phyloP scores from a whole-genome alignment of 1,140 invertebrate genomes.

The Phenacoccus solenopsis region DNA sequence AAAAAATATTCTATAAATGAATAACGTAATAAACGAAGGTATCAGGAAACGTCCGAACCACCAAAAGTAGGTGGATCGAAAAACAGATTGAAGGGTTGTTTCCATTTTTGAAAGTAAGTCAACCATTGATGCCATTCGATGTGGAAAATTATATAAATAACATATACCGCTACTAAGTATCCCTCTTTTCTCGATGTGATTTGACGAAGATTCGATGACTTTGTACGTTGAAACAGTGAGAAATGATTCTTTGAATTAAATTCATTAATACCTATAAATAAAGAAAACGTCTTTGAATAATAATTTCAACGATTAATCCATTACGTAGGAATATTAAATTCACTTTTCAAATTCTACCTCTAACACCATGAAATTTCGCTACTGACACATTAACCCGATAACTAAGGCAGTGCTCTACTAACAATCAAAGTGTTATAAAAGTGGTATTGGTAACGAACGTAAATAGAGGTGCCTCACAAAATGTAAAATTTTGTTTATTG shows the following conservation, averaged over 20 bases:
- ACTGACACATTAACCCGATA: too few species aligned
- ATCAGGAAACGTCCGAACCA: constrained; percentile 4
- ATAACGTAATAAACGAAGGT: constrained; percentile 1
- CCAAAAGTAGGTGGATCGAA: constrained; percentile 6
- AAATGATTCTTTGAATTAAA: background rate
- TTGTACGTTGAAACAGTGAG: background rate
- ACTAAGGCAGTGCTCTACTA: too few species aligned
- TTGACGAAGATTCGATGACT: too few species aligned
- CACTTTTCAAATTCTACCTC: too few species aligned
- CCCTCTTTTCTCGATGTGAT: background rate
- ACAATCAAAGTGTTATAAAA: too few species aligned
- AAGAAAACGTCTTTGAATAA: too few species aligned
- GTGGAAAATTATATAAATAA: background rate
- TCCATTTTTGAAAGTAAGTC: background rate
- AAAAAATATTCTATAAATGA: constrained; percentile 4
- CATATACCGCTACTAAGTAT: background rate
- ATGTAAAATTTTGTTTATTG: too few species aligned
- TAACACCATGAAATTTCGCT: too few species aligned
- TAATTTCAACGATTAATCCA: too few species aligned
- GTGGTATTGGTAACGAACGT: too few species aligned
- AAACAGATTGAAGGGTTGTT: background rate
- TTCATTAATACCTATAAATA: background rate
- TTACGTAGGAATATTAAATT: too few species aligned
- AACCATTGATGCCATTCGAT: background rate
- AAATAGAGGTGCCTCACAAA: too few species aligned